Conservation (phyloP, 2,888 invertebrate species). For the Lordiphosa fenestrarum region DNA sequence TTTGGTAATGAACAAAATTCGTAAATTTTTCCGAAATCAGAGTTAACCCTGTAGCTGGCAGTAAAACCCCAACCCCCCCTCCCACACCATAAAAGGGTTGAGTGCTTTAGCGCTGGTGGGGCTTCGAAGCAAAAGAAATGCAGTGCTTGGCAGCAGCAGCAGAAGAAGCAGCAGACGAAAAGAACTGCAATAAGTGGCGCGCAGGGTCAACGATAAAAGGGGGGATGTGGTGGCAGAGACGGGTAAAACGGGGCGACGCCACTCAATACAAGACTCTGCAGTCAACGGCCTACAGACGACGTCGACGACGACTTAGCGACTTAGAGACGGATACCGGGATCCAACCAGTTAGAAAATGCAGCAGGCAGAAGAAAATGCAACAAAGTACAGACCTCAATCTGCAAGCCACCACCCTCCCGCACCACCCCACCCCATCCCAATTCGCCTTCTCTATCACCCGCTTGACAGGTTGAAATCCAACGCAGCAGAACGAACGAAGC, state of each 20-base stretch:
- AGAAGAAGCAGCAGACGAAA: constrained; percentile 42
- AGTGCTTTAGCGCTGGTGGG: constrained; percentile 58
- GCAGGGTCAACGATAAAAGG: constrained; percentile 72
- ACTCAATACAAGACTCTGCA: constrained; percentile 59
- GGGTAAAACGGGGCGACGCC: constrained; percentile 43
- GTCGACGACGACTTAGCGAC: constrained; percentile 40
- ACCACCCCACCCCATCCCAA: constrained; percentile 1
- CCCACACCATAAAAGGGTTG: constrained; percentile 54
- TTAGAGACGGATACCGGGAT: constrained; percentile 8
- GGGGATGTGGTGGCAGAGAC: constrained; percentile 6
- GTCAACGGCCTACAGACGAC: constrained; percentile 66
- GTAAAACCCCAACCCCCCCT: constrained; percentile 3
- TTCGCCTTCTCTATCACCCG: constrained; percentile 21
- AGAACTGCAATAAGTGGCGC: constrained; percentile 72
- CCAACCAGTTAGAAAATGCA: constrained; percentile 71
- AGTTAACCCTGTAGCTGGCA: constrained; percentile 6
- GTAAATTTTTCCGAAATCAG: constrained; percentile 5
- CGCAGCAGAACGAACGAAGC: constrained; percentile 72
- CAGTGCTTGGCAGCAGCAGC: constrained; percentile 28
- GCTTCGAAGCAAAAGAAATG: constrained; percentile 75
- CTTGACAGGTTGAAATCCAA: constrained; percentile 72
- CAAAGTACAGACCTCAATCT: constrained; percentile 71
- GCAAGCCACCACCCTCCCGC: constrained; percentile 30
- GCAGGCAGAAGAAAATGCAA: constrained; percentile 61
- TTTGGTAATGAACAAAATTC: neutral